Base-by-base conservation (phyloP, 1,140 invertebrate genomes). In the Scaptomyza graminum region DNA sequence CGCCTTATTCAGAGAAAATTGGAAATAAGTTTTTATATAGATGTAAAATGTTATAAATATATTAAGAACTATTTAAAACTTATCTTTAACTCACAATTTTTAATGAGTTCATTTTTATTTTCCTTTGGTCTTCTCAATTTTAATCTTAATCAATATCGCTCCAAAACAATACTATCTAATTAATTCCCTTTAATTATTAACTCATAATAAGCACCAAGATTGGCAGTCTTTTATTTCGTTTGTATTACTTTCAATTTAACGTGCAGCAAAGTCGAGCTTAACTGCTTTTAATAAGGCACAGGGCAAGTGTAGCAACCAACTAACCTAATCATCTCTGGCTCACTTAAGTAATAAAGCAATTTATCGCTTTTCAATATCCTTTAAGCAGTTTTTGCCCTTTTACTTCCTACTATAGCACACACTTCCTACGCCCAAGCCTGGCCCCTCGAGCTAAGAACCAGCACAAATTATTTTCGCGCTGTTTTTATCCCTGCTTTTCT, bases 281-380 rank as follows among this genome's bases (percentile, higher is more conserved):
- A 49, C 66, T 44, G 51, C 60, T 71, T 34, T 83, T 82, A 79
- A 83, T 82, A 75, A 79, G 79, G 55, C 70, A 55, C 47, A 52
- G 37, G 51, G 44, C 64, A 49, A 68, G 31, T 34, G 31, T 37
- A 64, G 55, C 13, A 65, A 37, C 31, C 7, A 43, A 50, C 76
- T 73, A 65, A 80, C 73, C 74, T 84, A 85, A 84, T 85, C 80
- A 84, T 76, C 76, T 76, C 73, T 76, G 69, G 82, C 77, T 77
- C 74, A 84, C 77, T 84, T 87, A 84, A 87, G 82, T 81, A 84
- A 84, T 84, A 87, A 84, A 87, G 82, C 82, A 87, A 87, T 87
- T 85, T 87, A 85, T 76, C 70, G 78, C 74, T 76, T 87, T 88
- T 88, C 82, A 82, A 87, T 87, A 87, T 87, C 79, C 82, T 85